phyloP scores from a whole-genome alignment of 2,888 invertebrate genomes.

The Tuberolachnus salignus region DNA sequence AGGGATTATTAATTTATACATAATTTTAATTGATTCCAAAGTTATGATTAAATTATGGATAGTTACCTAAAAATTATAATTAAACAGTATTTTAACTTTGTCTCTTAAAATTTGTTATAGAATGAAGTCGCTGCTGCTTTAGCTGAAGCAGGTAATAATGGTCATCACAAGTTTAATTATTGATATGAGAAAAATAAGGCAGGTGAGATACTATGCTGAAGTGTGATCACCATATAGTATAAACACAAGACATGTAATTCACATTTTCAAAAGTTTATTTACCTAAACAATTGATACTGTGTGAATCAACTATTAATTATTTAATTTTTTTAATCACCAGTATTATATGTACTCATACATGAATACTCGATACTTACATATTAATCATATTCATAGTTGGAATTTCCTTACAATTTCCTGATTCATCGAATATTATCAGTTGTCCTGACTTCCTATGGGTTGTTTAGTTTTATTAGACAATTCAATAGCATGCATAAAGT shows the following conservation, averaged over 20 bases:
- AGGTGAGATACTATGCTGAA: slow-evolving; percentile 20
- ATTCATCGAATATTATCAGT: too few relatives aligned
- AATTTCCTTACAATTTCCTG: too few relatives aligned
- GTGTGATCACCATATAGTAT: slow-evolving; percentile 6
- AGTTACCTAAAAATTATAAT: too few relatives aligned
- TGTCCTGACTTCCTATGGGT: too few relatives aligned
- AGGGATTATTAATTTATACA: too few relatives aligned
- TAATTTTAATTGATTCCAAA: too few relatives aligned
- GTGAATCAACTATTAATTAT: background rate
- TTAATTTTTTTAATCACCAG: background rate
- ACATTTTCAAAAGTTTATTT: background rate
- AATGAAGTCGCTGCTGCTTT: slow-evolving; percentile 96
- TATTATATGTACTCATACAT: background rate
- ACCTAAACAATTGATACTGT: slow-evolving; percentile 3
- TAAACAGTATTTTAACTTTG: too few relatives aligned
- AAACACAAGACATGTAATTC: background rate
- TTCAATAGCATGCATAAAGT: too few relatives aligned
- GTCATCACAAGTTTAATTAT: slow-evolving; percentile 32
- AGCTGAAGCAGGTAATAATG: slow-evolving; percentile 75
- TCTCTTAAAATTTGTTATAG: slow-evolving; percentile 63
- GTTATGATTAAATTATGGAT: too few relatives aligned
- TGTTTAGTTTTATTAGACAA: too few relatives aligned
- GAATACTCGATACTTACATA: too few relatives aligned
- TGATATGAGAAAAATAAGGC: slow-evolving; percentile 34
- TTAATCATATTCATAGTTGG: too few relatives aligned